phyloP scores from a whole-genome alignment of 2,888 invertebrate species.

The Miltochrista miniata region DNA sequence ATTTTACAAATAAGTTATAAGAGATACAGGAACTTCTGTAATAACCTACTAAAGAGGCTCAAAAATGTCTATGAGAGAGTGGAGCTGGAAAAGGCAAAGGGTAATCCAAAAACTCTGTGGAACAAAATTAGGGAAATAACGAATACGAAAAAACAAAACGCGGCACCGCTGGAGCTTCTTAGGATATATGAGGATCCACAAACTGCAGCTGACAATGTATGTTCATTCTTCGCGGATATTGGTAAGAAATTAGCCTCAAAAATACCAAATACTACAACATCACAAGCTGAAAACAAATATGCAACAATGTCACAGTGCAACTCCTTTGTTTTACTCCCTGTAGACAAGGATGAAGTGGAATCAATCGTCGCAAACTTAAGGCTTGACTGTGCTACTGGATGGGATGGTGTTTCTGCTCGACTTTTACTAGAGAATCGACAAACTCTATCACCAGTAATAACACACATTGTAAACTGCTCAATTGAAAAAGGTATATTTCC shows the following conservation, averaged over 20 bases:
- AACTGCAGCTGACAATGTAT: background rate
- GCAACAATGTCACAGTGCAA: background rate
- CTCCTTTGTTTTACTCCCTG: background rate
- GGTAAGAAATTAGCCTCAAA: constrained; percentile 2
- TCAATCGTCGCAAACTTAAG: background rate
- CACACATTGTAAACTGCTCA: constrained; percentile 1
- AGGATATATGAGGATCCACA: background rate
- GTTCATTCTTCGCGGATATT: constrained; percentile 5
- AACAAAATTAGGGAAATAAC: background rate
- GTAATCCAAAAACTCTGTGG: background rate
- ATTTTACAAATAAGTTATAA: background rate
- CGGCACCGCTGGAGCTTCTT: constrained; percentile 4
- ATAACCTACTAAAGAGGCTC: background rate
- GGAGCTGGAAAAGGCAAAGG: background rate
- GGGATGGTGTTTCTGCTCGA: constrained; percentile 1
- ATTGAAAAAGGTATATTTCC: constrained; percentile 5
- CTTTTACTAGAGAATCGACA: background rate
- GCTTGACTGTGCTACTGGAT: constrained; percentile 1
- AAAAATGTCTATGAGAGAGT: background rate
- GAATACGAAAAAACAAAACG: background rate
- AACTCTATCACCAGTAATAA: background rate
- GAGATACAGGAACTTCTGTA: background rate
- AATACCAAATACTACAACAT: background rate
- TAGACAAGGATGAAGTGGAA: background rate
- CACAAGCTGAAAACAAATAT: background rate